These are phyloP conservation scores for Nephila pilipes DNA, from an alignment of 1,140 invertebrate species.

Conservation along the genomic window DNA sequence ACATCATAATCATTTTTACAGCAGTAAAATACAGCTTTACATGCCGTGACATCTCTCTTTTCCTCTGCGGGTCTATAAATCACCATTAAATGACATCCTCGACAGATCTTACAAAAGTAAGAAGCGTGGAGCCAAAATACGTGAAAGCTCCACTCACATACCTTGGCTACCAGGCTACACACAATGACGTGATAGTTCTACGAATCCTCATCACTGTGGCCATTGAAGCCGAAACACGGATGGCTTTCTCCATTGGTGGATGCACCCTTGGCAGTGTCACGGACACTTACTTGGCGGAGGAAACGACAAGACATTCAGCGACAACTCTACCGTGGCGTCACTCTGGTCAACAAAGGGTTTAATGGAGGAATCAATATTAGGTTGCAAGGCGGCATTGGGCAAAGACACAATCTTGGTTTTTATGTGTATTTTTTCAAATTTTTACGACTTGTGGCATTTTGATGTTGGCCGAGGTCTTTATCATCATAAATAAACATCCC, in stretches of 20 bases:
- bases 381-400: not conserved
- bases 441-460: constrained; percentile 30
- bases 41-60: not conserved
- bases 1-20: not conserved
- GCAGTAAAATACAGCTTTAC: not conserved
- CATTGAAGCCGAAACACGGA: not conserved
- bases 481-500: constrained; percentile 22
- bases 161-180: not conserved
- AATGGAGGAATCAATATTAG: not conserved
- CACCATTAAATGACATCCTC: constrained; percentile 4
- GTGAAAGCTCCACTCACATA: not conserved
- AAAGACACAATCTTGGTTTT: not conserved
- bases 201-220: not conserved
- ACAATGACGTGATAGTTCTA: not conserved
- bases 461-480: constrained; percentile 34
- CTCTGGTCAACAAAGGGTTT: constrained; percentile 42
- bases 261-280: constrained; percentile 5
- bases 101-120: not conserved
- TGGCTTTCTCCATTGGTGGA: constrained; percentile 21
- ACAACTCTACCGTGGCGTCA: constrained; percentile 36
- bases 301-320: constrained; percentile 2
- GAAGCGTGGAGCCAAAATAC: constrained; percentile 1
- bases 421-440: not conserved
- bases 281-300: not conserved
- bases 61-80: not conserved